Base-by-base conservation (phyloP, 2,888 invertebrate genomes). In the Athalia cordata region DNA sequence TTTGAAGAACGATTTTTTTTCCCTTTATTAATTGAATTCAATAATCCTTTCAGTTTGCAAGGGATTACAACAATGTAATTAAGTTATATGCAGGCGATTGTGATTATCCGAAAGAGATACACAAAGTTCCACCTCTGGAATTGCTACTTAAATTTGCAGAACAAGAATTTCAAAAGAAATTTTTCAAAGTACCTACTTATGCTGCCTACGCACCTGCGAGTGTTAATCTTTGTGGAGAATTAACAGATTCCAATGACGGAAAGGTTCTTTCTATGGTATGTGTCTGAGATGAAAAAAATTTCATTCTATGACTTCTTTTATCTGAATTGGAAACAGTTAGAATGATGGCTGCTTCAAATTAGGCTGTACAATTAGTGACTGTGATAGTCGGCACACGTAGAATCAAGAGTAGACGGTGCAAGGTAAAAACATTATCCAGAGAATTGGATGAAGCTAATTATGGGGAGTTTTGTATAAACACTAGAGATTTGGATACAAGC, bases 281-380 rank as follows among this genome's bases (percentile, higher is more conserved):
- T n/a, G 55, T 7, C 45, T 43, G n/a, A 11, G 6, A n/a, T 4
- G 5, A 11, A 6, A 67, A 13, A 67, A 29, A 29, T 29, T 29
- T 29, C 29, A 29, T 29, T 29, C 29, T 55, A 9, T 55, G 4
- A 55, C n/a, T 7, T 7, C 7, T 11, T n/a, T 4, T n/a, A 55
- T 11, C 4, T n/a, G n/a, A n/a, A 70, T 7, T 13, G 11, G 7
- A 11, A 57, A 15, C 43, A 43, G 55, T 4, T 55, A 13, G 13
- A 57, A 7, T 3, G 29, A 15, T 64, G 11, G 47, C 29, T 55
- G 49, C 66, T 57, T 78, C 80, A 78, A 76, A 80, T 79, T 80
- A 82, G 82, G 82, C 82, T 76, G 67, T 81, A 68, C 81, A 82
- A 79, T 79, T 82, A 61, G 82, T 81, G 70, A 82, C 82, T 77